These are phyloP conservation scores for Liopterus haemorrhoidalis DNA, from an alignment of 2,888 invertebrate genomes.

Conservation along the genomic window DNA sequence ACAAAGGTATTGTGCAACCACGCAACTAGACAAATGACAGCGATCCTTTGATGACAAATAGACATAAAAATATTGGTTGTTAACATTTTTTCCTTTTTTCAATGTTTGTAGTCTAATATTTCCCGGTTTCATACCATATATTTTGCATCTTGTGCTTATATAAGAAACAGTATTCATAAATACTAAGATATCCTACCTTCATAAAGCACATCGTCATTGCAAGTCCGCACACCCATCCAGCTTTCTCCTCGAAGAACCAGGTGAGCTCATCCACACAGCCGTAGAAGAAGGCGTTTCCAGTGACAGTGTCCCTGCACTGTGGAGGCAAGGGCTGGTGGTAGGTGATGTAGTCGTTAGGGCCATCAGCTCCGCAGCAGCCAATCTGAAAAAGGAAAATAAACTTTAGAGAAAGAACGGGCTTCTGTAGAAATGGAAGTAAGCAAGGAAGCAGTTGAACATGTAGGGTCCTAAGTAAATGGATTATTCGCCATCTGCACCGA, in stretches of 20 bases:
- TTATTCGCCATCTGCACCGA: no score
- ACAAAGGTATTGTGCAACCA: no score
- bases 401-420: no score
- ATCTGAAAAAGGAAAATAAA: slow-evolving; percentile 63
- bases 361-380: slow-evolving; percentile 85
- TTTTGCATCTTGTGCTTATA: neutral
- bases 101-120: neutral
- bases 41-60: no score
- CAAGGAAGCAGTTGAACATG: no score
- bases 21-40: no score
- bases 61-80: no score
- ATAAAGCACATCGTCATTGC: slow-evolving; percentile 70
- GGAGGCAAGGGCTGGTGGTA: slow-evolving; percentile 73
- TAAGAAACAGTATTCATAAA: neutral
- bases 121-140: neutral
- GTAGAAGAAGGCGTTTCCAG: slow-evolving; percentile 81
- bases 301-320: slow-evolving; percentile 80
- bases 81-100: no score
- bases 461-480: no score
- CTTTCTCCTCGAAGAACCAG: slow-evolving; percentile 80
- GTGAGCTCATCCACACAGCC: slow-evolving; percentile 84
- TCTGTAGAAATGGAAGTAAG: no score
- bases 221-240: slow-evolving; percentile 76
- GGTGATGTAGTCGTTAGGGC: slow-evolving; percentile 74
- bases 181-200: slow-evolving; percentile 58